phyloP scores from a whole-genome alignment of 2,797 vertebrate genomes.

The Notolabrus celidotus region DNA sequence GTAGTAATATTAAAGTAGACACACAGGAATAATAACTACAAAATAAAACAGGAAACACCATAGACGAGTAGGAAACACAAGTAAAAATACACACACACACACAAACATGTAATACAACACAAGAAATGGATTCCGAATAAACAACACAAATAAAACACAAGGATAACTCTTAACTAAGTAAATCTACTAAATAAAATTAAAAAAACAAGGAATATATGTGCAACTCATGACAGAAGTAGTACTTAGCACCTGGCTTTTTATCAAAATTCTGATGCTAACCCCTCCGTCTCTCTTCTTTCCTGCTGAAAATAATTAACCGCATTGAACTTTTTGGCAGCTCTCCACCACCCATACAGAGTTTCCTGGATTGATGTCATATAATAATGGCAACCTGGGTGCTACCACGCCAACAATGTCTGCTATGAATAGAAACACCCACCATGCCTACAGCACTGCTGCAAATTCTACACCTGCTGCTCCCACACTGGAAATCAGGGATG shows the following conservation, averaged over 20 bases:
- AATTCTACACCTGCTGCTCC: conserved; percentile 55
- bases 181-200: too few relatives aligned
- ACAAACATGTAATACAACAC: too few relatives aligned
- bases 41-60: too few relatives aligned
- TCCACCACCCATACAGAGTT: conserved; percentile 1
- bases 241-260: conserved; percentile 1
- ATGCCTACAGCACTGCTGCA: conserved; percentile 28
- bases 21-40: too few relatives aligned
- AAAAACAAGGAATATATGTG: too few relatives aligned
- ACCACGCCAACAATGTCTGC: conserved; percentile 46
- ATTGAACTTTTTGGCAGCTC: neutral
- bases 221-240: too few relatives aligned
- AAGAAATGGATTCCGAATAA: too few relatives aligned
- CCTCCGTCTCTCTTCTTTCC: neutral
- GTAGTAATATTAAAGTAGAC: too few relatives aligned
- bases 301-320: conserved; percentile 16
- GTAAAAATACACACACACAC: too few relatives aligned
- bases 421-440: conserved; percentile 59
- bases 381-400: conserved; percentile 29
- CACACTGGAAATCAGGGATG: conserved; percentile 46
- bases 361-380: conserved; percentile 44
- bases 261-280: conserved; percentile 7
- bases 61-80: too few relatives aligned
- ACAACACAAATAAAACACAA: too few relatives aligned
- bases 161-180: too few relatives aligned